phyloP scores from a whole-genome alignment of 1,140 invertebrate species.

The Maniola jurtina region DNA sequence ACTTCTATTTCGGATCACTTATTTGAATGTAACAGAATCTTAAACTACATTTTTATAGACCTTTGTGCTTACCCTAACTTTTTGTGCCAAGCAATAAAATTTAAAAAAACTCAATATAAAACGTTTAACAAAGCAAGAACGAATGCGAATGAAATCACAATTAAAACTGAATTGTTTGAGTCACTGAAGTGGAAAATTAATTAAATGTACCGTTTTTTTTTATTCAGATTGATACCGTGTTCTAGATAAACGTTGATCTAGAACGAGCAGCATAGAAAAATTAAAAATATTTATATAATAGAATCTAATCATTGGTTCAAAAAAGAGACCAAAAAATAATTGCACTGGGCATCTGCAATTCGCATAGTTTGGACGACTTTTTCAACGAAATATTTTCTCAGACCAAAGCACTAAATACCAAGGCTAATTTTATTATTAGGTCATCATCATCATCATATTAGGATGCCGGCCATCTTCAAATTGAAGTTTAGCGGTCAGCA shows the following conservation, averaged over 20 bases:
- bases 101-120: slow-evolving; percentile 18
- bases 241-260: slow-evolving; percentile 13
- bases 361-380: too few relatives aligned
- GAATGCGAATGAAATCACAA: slow-evolving; percentile 29
- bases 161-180: slow-evolving; percentile 30
- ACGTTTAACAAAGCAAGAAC: slow-evolving; percentile 23
- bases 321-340: too few relatives aligned
- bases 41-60: neutral
- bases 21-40: neutral
- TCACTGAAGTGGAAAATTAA: slow-evolving; percentile 30
- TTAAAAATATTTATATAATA: neutral
- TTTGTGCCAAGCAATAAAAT: slow-evolving; percentile 3
- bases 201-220: slow-evolving; percentile 25
- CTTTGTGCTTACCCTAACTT: neutral
- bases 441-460: too few relatives aligned
- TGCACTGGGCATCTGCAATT: too few relatives aligned
- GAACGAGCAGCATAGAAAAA: neutral
- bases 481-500: too few relatives aligned
- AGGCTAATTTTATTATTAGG: too few relatives aligned
- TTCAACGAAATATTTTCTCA: too few relatives aligned
- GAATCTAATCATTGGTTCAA: neutral
- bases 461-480: too few relatives aligned
- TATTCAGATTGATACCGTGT: slow-evolving; percentile 17
- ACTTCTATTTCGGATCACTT: too few relatives aligned
- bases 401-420: too few relatives aligned